Evolutionary conservation across 2,113 vertebrate genomes (phyloP).

Genomic region (Seriola aureovittata): DNA sequence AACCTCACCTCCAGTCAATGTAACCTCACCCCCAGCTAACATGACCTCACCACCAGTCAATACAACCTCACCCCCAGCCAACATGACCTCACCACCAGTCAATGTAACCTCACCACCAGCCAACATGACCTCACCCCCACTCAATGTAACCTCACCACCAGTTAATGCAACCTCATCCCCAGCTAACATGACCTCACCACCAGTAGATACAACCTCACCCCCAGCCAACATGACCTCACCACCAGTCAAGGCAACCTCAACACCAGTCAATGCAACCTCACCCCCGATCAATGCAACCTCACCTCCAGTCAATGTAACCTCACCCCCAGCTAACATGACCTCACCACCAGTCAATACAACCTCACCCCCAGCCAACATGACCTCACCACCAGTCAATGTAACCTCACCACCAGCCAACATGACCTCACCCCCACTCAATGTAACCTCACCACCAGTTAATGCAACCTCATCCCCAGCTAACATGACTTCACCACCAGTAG

Average conservation of each 20-base stretch:
- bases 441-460: background rate
- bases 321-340: background rate
- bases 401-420: background rate
- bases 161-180: background rate
- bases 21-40: too few relatives aligned
- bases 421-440: background rate
- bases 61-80: background rate
- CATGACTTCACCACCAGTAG: too few relatives aligned
- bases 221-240: background rate
- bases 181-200: background rate
- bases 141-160: accelerated
- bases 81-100: too few relatives aligned
- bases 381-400: background rate
- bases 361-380: too few relatives aligned
- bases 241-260: background rate
- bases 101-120: too few relatives aligned
- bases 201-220: background rate
- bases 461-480: background rate
- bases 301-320: background rate
- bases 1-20: background rate
- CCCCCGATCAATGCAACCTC: accelerated
- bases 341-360: too few relatives aligned
- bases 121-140: background rate
- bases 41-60: too few relatives aligned
- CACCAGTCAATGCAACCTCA: too few relatives aligned